Conservation (phyloP, 2,888 invertebrate genomes). For the Epinotia bilunana region DNA sequence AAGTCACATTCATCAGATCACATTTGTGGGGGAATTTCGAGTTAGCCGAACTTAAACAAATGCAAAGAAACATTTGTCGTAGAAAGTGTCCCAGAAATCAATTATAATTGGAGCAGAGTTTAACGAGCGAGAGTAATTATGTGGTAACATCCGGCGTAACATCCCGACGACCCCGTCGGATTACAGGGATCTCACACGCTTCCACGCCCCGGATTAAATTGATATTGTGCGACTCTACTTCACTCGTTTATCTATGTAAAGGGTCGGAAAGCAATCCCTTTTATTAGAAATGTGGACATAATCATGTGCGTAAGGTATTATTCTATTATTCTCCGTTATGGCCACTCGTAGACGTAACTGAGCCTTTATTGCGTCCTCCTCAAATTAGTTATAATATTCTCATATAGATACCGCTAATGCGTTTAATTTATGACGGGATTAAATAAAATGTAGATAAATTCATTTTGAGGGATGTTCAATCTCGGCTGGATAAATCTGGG, state of each 20-base stretch:
- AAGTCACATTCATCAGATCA: too few species aligned
- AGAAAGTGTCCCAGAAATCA: constrained; percentile 52
- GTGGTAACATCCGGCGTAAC: constrained; percentile 75
- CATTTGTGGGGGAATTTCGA: neutral
- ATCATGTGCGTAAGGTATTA: constrained; percentile 68
- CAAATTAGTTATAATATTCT: constrained; percentile 55
- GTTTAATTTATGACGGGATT: neutral
- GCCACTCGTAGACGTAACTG: constrained; percentile 63
- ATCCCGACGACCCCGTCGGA: constrained; percentile 71
- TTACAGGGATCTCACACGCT: constrained; percentile 75
- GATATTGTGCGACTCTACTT: constrained; percentile 75
- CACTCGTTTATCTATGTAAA: constrained; percentile 79
- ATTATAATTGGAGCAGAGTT: constrained; percentile 59
- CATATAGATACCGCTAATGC: constrained; percentile 22
- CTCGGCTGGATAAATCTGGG: constrained; percentile 50
- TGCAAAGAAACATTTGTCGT: constrained; percentile 42
- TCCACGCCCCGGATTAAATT: constrained; percentile 77
- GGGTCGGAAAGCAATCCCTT: constrained; percentile 77
- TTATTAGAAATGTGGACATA: constrained; percentile 77
- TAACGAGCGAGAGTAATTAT: constrained; percentile 75
- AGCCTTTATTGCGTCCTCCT: constrained; percentile 64
- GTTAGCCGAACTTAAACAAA: neutral
- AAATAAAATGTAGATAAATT: constrained; percentile 33
- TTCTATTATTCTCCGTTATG: constrained; percentile 71
- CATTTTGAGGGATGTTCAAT: constrained; percentile 44